These are phyloP conservation scores for Cryptus armator DNA, from an alignment of 2,888 invertebrate species.

Conservation along the genomic window DNA sequence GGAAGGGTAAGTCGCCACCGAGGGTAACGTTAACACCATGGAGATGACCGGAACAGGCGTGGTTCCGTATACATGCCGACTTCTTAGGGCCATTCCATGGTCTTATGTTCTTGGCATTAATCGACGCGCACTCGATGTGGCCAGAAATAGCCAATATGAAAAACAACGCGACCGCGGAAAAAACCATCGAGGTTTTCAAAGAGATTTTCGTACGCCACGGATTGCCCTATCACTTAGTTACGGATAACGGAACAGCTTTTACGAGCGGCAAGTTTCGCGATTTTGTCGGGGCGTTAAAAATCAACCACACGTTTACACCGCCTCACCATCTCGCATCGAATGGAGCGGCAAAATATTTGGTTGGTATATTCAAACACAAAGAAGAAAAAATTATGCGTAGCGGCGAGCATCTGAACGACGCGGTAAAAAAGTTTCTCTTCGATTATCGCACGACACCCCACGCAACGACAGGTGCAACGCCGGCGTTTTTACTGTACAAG, in stretches of 20 bases:
- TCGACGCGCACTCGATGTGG: conserved; percentile 66
- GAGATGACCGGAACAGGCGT: conserved; percentile 48
- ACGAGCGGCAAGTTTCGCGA: neutral
- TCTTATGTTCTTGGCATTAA: conserved; percentile 53
- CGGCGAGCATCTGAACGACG: neutral
- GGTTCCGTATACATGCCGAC: too few species aligned
- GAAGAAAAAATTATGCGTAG: neutral
- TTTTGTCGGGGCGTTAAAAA: neutral
- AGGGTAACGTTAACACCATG: conserved; percentile 43
- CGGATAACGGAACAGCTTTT: neutral
- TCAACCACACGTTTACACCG: neutral
- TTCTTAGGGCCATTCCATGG: conserved; percentile 61
- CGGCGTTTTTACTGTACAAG: too few species aligned
- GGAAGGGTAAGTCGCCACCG: conserved; percentile 23
- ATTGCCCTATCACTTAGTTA: neutral
- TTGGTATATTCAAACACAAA: neutral
- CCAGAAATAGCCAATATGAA: too few species aligned
- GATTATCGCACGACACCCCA: neutral
- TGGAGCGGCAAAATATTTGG: neutral
- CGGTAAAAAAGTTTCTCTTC: neutral
- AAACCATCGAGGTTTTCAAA: neutral
- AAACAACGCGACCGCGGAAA: too few species aligned
- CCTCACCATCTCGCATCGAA: neutral
- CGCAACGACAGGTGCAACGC: neutral
- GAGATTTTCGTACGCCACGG: neutral